phyloP scores from a whole-genome alignment of 2,113 vertebrate species.

The Entelurus aequoreus region DNA sequence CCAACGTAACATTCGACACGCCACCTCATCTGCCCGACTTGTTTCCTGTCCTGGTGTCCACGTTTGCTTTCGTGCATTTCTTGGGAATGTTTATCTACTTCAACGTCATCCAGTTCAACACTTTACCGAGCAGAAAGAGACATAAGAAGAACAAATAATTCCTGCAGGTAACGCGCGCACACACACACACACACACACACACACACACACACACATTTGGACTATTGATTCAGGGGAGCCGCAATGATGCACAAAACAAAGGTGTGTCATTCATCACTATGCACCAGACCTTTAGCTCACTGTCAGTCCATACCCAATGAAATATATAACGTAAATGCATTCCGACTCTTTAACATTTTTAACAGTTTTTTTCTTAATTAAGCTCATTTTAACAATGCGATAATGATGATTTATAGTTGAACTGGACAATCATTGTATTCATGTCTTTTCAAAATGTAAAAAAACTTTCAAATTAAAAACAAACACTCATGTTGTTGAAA shows the following conservation, averaged over 20 bases:
- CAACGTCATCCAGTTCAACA: constrained; percentile 79
- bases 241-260: background rate
- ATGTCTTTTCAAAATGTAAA: too few relatives aligned
- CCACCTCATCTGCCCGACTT: constrained; percentile 81
- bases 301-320: background rate
- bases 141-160: constrained; percentile 83
- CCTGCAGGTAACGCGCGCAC: too few relatives aligned
- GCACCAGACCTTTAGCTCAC: background rate
- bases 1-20: constrained; percentile 65
- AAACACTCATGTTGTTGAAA: too few relatives aligned
- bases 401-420: too few relatives aligned
- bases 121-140: constrained; percentile 62
- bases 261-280: background rate
- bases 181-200: too few relatives aligned
- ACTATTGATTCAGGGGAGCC: background rate
- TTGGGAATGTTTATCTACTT: constrained; percentile 81
- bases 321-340: too few relatives aligned
- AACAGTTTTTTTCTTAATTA: too few relatives aligned
- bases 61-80: constrained; percentile 81
- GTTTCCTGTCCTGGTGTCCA: constrained; percentile 82
- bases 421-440: too few relatives aligned
- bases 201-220: background rate
- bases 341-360: too few relatives aligned
- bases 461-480: too few relatives aligned
- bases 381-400: too few relatives aligned